These are phyloP conservation scores for Lasioglossum vierecki DNA, from an alignment of 2,888 invertebrate species.

Conservation along the genomic window DNA sequence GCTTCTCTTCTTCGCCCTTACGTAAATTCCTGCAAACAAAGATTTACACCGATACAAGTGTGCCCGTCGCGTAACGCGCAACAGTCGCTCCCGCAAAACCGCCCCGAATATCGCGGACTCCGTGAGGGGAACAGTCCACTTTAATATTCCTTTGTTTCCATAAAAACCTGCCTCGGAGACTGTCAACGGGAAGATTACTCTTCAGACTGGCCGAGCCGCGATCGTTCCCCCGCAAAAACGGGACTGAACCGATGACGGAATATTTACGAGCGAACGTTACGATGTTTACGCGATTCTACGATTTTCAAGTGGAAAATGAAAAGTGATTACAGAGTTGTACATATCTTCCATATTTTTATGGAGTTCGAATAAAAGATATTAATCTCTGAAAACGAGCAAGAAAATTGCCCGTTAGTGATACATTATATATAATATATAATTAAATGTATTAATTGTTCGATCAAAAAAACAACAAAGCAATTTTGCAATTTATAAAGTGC, in stretches of 20 bases:
- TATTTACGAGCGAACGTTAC: slow-evolving; percentile 10
- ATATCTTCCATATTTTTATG: not conserved
- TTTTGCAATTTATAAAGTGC: too few species aligned
- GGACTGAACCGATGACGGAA: not conserved
- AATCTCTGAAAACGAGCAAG: not conserved
- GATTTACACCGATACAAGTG: slow-evolving; percentile 77
- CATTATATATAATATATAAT: too few species aligned
- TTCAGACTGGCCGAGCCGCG: not conserved
- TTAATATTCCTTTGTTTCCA: slow-evolving; percentile 61
- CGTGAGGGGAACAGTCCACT: slow-evolving; percentile 24
- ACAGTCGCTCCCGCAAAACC: not conserved
- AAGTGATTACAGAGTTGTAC: not conserved
- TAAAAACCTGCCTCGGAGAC: slow-evolving; percentile 48
- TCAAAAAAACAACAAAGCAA: too few species aligned
- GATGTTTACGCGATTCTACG: not conserved
- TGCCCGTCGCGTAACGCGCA: slow-evolving; percentile 40
- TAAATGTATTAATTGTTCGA: too few species aligned
- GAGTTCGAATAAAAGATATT: not conserved
- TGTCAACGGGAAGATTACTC: slow-evolving; percentile 29
- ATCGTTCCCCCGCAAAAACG: not conserved
- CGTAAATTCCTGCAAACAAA: slow-evolving; percentile 79
- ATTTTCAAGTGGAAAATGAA: too few species aligned
- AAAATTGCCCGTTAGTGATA: not conserved
- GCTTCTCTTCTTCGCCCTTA: slow-evolving; percentile 73
- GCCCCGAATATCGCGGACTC: slow-evolving; percentile 23